A percentile compares a stretch with the other conserved stretches of the same genome.
Evolutionary conservation across 1,140 invertebrate species (phyloP).

Genomic region (Laodelphax striatellus): DNA sequence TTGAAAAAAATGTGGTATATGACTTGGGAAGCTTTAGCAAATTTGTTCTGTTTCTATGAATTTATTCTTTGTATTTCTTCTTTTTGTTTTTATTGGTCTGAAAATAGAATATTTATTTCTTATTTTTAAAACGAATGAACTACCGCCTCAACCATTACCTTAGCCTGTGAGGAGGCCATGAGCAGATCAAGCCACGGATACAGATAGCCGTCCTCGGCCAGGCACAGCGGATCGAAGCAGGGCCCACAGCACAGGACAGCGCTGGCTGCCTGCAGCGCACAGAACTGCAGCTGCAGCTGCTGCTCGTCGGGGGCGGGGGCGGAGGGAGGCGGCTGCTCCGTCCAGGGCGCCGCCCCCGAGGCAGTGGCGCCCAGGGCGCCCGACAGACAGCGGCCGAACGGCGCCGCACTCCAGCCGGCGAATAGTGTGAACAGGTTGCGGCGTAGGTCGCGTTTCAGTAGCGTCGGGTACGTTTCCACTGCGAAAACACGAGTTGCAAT

Average conservation of each 20-base stretch:
- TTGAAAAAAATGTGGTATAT: no score
- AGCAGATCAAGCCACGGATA: constrained; percentile 90
- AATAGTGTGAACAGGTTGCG: constrained; percentile 84
- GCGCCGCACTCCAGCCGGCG: constrained; percentile 60
- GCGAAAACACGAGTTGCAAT: constrained; percentile 24
- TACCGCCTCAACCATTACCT: no score
- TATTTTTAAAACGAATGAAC: no score
- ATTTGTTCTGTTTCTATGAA: no score
- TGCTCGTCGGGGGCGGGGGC: constrained; percentile 13
- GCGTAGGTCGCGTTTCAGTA: constrained; percentile 78
- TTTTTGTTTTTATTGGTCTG: no score
- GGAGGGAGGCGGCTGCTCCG: constrained; percentile 2
- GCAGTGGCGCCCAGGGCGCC: constrained; percentile 32
- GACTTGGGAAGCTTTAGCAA: no score
- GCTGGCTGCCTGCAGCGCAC: constrained; percentile 79
- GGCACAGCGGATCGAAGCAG: constrained; percentile 74
- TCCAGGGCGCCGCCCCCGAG: constrained; percentile 16
- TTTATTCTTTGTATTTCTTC: no score
- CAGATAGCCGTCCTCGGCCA: constrained; percentile 78
- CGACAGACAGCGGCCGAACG: constrained; percentile 26
- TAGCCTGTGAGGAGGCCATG: constrained; percentile 76
- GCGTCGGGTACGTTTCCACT: constrained; percentile 77
- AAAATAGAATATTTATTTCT: no score
- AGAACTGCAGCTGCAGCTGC: constrained; percentile 52
- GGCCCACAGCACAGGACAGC: constrained; percentile 89